These are phyloP conservation scores for Caenorhabditis sinica DNA, from an alignment of 2,888 invertebrate genomes.

Conservation along the genomic window DNA sequence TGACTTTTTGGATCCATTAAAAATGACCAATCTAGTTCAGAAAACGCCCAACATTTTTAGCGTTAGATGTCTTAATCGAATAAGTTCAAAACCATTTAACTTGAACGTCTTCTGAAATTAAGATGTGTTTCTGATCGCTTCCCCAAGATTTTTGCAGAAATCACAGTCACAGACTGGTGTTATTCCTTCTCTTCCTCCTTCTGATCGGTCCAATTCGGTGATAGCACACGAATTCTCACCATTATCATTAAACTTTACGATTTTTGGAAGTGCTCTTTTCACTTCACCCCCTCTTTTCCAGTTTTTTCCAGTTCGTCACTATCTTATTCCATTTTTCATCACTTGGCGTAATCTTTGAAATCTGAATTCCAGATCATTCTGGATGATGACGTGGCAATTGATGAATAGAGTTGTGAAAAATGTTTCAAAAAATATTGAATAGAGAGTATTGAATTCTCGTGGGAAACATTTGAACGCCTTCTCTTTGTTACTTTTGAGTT, in stretches of 20 bases:
- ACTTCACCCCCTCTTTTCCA: not conserved
- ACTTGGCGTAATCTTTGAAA: conserved; percentile 50
- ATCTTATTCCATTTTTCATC: conserved; percentile 36
- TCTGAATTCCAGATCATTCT: not conserved
- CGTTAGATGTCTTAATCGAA: too few relatives aligned
- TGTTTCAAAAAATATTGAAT: not conserved
- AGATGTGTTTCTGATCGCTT: too few relatives aligned
- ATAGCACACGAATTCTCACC: conserved; percentile 59
- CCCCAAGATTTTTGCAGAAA: not conserved
- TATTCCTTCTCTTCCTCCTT: conserved; percentile 8
- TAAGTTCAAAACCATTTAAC: too few relatives aligned
- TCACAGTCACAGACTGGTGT: conserved; percentile 6
- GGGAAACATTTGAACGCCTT: conserved; percentile 22
- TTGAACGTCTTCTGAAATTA: too few relatives aligned
- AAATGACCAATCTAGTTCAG: too few relatives aligned
- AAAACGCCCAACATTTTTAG: too few relatives aligned
- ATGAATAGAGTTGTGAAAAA: not conserved
- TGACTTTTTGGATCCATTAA: too few relatives aligned
- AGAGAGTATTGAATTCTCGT: conserved; percentile 24
- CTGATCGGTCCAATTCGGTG: conserved; percentile 13
- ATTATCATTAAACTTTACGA: conserved; percentile 64
- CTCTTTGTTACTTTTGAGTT: not conserved
- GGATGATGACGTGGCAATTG: too few relatives aligned
- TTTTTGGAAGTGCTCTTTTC: conserved; percentile 36
- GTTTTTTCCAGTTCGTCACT: conserved; percentile 30